These are phyloP conservation scores for Microctenopoma steveboyesi DNA, from an alignment of 2,797 vertebrate genomes.

Conservation along the genomic window DNA sequence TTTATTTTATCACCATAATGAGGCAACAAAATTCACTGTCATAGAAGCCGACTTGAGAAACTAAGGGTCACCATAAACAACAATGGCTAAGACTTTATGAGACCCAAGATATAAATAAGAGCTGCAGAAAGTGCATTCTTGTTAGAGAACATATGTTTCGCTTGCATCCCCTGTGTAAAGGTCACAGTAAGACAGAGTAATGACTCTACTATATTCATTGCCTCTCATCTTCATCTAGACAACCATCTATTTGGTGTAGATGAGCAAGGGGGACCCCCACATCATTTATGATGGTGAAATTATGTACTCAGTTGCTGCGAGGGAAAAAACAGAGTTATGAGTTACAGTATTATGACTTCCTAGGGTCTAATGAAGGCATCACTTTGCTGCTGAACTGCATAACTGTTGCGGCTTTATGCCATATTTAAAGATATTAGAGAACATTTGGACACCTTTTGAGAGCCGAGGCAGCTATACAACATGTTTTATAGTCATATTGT, in stretches of 20 bases:
- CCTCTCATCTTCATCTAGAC: slow-evolving; percentile 49
- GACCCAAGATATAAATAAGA: slow-evolving; percentile 69
- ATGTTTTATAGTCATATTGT: slow-evolving; percentile 54
- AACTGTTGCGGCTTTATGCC: slow-evolving; percentile 51
- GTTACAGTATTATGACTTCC: slow-evolving; percentile 68
- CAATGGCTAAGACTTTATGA: slow-evolving; percentile 63
- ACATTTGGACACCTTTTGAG: slow-evolving; percentile 50
- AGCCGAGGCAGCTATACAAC: slow-evolving; percentile 28
- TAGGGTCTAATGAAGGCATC: slow-evolving; percentile 75
- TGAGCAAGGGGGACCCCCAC: slow-evolving; percentile 56
- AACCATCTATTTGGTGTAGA: slow-evolving; percentile 62
- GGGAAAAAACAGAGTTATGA: slow-evolving; percentile 65
- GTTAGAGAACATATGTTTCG: slow-evolving; percentile 73
- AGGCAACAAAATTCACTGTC: slow-evolving; percentile 61
- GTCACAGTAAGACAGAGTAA: slow-evolving; percentile 76
- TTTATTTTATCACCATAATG: slow-evolving; percentile 71
- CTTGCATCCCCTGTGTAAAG: slow-evolving; percentile 70
- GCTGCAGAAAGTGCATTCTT: slow-evolving; percentile 66
- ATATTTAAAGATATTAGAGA: slow-evolving; percentile 62
- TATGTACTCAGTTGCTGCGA: slow-evolving; percentile 62
- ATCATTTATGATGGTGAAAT: slow-evolving; percentile 72
- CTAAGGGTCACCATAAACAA: slow-evolving; percentile 76
- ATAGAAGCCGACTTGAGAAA: slow-evolving; percentile 45
- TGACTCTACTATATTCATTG: slow-evolving; percentile 61
- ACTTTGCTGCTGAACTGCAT: slow-evolving; percentile 58